phyloP scores from a whole-genome alignment of 2,113 vertebrate genomes.

The Gallinago paraguaiae region DNA sequence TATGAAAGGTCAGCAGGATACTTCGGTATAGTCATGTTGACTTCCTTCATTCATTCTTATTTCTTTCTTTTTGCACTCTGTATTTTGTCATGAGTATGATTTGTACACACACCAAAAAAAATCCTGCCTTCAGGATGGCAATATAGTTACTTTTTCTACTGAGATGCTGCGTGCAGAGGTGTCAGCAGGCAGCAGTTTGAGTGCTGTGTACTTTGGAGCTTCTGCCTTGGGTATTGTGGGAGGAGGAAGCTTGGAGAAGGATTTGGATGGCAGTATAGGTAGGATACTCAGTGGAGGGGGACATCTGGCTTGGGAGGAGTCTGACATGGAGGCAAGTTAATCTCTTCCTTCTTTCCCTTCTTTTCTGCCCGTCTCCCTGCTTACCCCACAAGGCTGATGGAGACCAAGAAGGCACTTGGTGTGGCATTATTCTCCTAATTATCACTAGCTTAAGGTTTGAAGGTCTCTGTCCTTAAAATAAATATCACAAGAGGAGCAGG shows the following conservation, averaged over 20 bases:
- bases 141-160: fast-evolving
- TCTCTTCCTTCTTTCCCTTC: background rate
- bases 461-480: background rate
- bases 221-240: background rate
- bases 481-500: background rate
- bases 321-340: background rate
- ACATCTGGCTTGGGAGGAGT: background rate
- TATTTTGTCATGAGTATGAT: background rate
- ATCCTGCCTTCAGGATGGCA: background rate
- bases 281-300: background rate
- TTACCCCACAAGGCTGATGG: background rate
- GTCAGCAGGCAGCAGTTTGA: background rate
- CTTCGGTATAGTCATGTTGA: background rate
- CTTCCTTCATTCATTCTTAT: background rate
- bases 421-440: background rate
- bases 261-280: background rate
- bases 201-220: background rate
- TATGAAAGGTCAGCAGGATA: background rate
- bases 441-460: background rate
- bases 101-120: background rate
- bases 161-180: background rate
- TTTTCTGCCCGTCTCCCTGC: background rate
- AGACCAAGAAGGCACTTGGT: background rate
- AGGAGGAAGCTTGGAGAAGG: background rate
- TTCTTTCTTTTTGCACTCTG: background rate